These are phyloP conservation scores for Jaculus jaculus DNA, from an alignment of 2,113 vertebrate genomes.

Conservation along the genomic window DNA sequence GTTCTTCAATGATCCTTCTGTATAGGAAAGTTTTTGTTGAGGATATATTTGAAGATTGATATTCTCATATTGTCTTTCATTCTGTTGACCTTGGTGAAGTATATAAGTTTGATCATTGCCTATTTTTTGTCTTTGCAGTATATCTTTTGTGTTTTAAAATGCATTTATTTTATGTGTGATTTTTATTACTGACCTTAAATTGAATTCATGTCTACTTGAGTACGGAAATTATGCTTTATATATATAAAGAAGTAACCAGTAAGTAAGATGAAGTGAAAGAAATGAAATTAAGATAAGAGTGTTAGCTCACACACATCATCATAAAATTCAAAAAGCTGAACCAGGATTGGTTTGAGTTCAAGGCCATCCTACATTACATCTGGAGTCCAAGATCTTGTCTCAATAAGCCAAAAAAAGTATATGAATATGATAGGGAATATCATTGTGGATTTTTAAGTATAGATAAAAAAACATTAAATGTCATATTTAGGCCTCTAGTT, in stretches of 20 bases:
- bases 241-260: constrained; percentile 30
- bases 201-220: constrained; percentile 57
- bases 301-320: background rate
- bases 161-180: constrained; percentile 85
- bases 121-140: constrained; percentile 84
- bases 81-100: no score
- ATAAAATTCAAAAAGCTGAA: background rate
- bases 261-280: constrained; percentile 25
- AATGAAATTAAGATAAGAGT: background rate
- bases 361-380: background rate
- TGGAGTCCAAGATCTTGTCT: background rate
- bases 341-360: no score
- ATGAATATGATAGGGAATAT: background rate
- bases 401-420: background rate
- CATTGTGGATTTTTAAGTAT: constrained; percentile 28
- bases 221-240: constrained; percentile 46
- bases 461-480: background rate
- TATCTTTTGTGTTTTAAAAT: constrained; percentile 85
- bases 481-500: constrained; percentile 17
- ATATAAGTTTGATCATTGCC: no score
- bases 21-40: constrained; percentile 65
- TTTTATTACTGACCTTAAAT: constrained; percentile 85
- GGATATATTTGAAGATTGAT: no score
- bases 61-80: no score
- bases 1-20: constrained; percentile 69